A percentile compares a stretch with the other conserved stretches of the same genome.
These are phyloP conservation scores for Lasioglossum villosulum DNA, from an alignment of 2,888 invertebrate species.

Conservation along the genomic window DNA sequence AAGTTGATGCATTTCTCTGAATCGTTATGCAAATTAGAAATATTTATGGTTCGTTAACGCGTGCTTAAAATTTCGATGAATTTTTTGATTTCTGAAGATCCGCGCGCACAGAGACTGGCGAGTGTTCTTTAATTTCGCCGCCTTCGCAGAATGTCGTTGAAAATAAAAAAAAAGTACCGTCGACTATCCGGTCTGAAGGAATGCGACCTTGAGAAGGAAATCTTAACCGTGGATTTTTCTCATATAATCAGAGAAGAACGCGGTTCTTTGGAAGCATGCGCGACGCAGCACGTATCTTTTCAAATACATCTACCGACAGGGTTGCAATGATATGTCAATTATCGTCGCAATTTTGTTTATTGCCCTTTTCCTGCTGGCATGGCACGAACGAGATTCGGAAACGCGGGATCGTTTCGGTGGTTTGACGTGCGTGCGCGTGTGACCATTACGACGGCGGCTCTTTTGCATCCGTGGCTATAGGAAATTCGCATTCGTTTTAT, in stretches of 20 bases:
- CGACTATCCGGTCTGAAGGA: background rate
- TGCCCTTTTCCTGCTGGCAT: constrained; percentile 23
- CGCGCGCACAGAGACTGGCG: background rate
- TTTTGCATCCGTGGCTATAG: background rate
- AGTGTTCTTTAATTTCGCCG: background rate
- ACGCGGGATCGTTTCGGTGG: constrained; percentile 1
- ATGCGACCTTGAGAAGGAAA: background rate
- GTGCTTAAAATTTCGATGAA: background rate
- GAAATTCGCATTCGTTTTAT: constrained; percentile 29
- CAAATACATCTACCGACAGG: background rate
- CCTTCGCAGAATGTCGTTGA: background rate
- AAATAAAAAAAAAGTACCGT: background rate
- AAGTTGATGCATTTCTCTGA: background rate
- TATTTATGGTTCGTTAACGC: background rate
- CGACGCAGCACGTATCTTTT: background rate
- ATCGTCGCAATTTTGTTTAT: constrained; percentile 20
- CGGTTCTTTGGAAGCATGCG: background rate
- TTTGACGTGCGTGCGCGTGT: constrained; percentile 10
- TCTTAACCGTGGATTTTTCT: background rate
- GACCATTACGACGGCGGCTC: constrained; percentile 30
- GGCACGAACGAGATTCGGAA: constrained; percentile 23
- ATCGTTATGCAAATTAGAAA: background rate
- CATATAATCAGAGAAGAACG: background rate
- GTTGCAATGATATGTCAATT: constrained; percentile 7
- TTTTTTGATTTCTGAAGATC: background rate